Evolutionary conservation across 2,888 invertebrate genomes (phyloP), one percentile per base, ranked within the genome.

Genomic region (Hypena proboscidalis): DNA sequence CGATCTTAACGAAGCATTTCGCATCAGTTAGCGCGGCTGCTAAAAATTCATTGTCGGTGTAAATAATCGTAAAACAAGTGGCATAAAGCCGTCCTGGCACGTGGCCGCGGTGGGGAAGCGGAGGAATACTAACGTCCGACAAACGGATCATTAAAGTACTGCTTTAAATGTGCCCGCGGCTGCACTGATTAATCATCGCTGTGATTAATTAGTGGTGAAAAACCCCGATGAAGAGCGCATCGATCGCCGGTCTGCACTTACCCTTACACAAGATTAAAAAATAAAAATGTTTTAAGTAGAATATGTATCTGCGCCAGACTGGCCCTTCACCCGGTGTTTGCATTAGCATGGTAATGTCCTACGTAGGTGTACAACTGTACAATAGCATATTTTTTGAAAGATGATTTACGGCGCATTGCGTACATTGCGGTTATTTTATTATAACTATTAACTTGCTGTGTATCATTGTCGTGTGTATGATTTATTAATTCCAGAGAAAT

Each of bases 81-180:
- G 76, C 70, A 78, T 75, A 76, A 81, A 74, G 53, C 78, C 78
- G 55, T 80, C 77, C 80, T 46, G 57, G 73, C n/a, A n/a, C n/a
- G n/a, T n/a, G 72, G 77, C 74, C 75, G 75, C 72, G 77, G 72
- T 70, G 46, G 49, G 55, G 52, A 58, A 59, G 62, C 58, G 68
- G 74, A 78, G 74, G 75, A 82, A 77, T 71, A 79, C 75, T 70
- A 77, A 67, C 72, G 69, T 77, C 79, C 77, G 67, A 80, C 82
- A 83, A 83, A 80, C 77, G 83, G 73, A 84, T 85, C 84, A 84
- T 86, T 86, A 84, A 81, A 80, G 77, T 71, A 35, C 79, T 74
- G 71, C 67, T 83, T 79, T 74, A 80, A 85, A 81, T 77, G 70
- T 67, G 73, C 77, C 80, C 75, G 74, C 77, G 77, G 79, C 77